phyloP scores from a whole-genome alignment of 2,797 vertebrate genomes.

The Fistularia commersonii region DNA sequence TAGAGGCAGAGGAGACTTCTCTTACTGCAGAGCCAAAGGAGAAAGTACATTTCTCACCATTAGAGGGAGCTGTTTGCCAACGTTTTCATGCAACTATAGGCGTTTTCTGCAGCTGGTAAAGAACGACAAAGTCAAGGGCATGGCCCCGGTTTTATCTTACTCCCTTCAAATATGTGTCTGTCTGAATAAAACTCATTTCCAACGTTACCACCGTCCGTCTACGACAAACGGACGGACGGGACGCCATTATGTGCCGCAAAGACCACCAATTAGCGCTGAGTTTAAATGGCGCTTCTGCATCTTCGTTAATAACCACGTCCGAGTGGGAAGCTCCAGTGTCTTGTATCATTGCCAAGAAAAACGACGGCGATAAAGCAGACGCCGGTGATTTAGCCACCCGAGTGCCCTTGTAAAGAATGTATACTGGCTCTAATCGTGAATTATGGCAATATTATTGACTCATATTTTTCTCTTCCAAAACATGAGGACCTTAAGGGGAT shows the following conservation, averaged over 20 bases:
- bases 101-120: conserved; percentile 3
- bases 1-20: not conserved
- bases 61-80: conserved; percentile 58
- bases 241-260: conserved; percentile 40
- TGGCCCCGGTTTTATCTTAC: conserved; percentile 6
- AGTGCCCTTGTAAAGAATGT: conserved; percentile 53
- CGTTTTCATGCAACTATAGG: conserved; percentile 13
- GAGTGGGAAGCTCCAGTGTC: conserved; percentile 41
- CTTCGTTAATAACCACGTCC: conserved; percentile 47
- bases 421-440: conserved; percentile 55
- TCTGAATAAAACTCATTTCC: conserved; percentile 55
- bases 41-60: conserved; percentile 34
- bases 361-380: conserved; percentile 55
- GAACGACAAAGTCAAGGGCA: conserved; percentile 34
- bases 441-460: conserved; percentile 57
- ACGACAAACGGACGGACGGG: conserved; percentile 55
- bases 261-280: conserved; percentile 39
- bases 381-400: conserved; percentile 39
- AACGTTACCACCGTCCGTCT: conserved; percentile 32
- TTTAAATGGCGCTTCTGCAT: conserved; percentile 41
- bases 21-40: not conserved
- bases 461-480: conserved; percentile 44
- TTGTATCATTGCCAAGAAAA: conserved; percentile 58
- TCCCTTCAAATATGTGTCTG: conserved; percentile 8
- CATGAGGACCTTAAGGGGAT: conserved; percentile 19